Evolutionary conservation across 2,888 invertebrate species (phyloP).

Genomic region (Spisula subtruncata): DNA sequence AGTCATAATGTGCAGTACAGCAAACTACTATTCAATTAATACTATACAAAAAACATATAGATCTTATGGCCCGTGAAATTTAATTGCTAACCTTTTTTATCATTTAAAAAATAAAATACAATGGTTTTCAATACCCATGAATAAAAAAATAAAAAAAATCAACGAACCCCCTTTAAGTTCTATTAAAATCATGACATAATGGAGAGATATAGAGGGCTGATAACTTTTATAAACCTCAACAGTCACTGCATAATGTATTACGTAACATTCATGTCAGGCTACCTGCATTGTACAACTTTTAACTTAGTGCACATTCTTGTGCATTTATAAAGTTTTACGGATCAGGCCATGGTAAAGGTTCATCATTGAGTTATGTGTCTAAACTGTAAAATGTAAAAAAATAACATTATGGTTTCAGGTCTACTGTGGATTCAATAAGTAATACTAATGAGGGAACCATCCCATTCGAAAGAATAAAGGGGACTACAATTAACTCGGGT

Average conservation of each 20-base stretch:
- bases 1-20: background rate
- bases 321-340: constrained; percentile 3
- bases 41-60: background rate
- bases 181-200: background rate
- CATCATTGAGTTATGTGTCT: background rate
- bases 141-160: constrained; percentile 13
- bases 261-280: background rate
- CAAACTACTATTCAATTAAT: constrained; percentile 1
- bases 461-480: too few species aligned
- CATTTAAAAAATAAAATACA: background rate
- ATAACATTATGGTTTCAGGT: too few species aligned
- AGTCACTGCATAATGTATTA: background rate
- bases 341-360: background rate
- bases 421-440: too few species aligned
- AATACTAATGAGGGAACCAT: too few species aligned
- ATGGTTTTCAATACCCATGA: background rate
- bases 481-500: too few species aligned
- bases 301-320: constrained; percentile 22
- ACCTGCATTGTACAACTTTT: constrained; percentile 7
- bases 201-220: background rate
- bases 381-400: background rate
- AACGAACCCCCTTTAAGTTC: constrained; percentile 22
- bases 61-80: background rate
- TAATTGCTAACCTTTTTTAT: constrained; percentile 8
- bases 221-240: background rate